These are phyloP conservation scores for Actias luna DNA, from an alignment of 2,888 invertebrate genomes.

Conservation along the genomic window DNA sequence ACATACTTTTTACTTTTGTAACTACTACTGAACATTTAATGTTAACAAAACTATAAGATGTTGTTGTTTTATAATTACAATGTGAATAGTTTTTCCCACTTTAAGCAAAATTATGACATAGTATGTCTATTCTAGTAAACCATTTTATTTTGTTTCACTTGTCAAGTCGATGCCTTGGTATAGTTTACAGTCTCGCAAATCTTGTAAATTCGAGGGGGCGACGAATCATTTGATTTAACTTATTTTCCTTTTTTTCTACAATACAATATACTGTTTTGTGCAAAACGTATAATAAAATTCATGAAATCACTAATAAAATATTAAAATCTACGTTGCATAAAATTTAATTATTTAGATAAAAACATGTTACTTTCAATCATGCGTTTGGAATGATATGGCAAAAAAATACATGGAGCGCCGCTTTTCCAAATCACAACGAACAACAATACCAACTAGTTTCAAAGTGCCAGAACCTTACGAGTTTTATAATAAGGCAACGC, in stretches of 20 bases:
- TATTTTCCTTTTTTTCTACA: constrained; percentile 47
- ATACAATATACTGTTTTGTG: constrained; percentile 1
- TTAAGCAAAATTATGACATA: background rate
- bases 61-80: background rate
- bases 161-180: constrained; percentile 51
- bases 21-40: too few relatives aligned
- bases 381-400: constrained; percentile 62
- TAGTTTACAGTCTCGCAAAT: constrained; percentile 58
- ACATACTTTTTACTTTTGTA: too few relatives aligned
- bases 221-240: constrained; percentile 62
- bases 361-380: background rate
- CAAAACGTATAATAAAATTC: background rate
- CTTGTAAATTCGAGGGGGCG: constrained; percentile 55
- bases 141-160: constrained; percentile 29
- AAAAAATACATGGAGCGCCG: constrained; percentile 80
- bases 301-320: constrained; percentile 10
- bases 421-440: constrained; percentile 71
- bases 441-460: constrained; percentile 73
- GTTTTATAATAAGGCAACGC: constrained; percentile 78
- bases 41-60: background rate
- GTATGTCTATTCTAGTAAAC: constrained; percentile 35
- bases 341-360: background rate
- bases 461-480: constrained; percentile 74
- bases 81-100: background rate
- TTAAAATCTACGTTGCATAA: background rate